Conservation (phyloP, 2,113 vertebrate species). For the Hypanus sabinus region DNA sequence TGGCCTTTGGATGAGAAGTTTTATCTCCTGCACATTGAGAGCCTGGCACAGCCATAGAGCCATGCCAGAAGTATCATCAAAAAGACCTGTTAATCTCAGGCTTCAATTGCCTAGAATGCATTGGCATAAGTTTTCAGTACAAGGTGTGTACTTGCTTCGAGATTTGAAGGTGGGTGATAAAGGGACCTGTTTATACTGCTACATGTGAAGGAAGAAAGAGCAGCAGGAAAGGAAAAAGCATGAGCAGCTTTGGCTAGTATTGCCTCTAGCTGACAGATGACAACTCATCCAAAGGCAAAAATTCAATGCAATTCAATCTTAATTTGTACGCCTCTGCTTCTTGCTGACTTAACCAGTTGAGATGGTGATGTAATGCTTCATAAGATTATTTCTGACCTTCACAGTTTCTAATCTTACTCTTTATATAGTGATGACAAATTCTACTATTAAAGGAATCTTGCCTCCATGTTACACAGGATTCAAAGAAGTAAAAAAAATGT, state of each 20-base stretch:
- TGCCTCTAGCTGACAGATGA: neutral
- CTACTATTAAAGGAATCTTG: neutral
- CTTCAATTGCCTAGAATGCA: neutral
- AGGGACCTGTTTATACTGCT: neutral
- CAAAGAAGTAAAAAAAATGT: neutral
- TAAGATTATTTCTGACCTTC: conserved; percentile 28
- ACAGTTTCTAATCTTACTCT: neutral
- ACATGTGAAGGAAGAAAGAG: neutral
- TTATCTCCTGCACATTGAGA: neutral
- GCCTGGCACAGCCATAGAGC: neutral
- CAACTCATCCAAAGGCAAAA: neutral
- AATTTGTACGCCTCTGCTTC: conserved; percentile 4
- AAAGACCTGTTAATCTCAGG: neutral
- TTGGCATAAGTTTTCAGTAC: neutral
- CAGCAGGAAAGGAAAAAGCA: neutral
- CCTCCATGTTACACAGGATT: neutral
- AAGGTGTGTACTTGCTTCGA: neutral
- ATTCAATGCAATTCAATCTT: neutral
- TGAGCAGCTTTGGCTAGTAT: too few species aligned
- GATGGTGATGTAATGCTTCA: conserved; percentile 1
- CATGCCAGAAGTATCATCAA: neutral
- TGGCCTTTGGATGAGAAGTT: too few species aligned
- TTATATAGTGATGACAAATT: neutral
- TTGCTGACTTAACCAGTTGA: conserved; percentile 17
- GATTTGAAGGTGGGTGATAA: neutral